Percentiles rank a stretch among this genome's conserved stretches.
Conservation (phyloP, 2,113 vertebrate species). For the Puffinus mauretanicus region DNA sequence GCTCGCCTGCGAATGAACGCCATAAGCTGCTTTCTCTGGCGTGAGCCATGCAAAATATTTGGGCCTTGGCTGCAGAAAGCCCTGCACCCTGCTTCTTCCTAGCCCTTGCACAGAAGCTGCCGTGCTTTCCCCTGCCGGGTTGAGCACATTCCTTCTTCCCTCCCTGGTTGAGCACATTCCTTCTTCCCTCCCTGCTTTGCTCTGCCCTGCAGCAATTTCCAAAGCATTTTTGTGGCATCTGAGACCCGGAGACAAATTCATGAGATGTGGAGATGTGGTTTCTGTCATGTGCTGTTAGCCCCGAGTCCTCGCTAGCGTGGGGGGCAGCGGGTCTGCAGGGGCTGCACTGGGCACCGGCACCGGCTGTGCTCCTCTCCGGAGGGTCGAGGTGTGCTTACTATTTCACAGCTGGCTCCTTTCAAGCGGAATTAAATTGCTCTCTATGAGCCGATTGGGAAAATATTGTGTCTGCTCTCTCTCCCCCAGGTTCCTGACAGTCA, state of each 20-base stretch:
- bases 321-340: rapidly evolving
- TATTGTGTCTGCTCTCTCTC: background rate
- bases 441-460: background rate
- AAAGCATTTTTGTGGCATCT: slow-evolving; percentile 34
- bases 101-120: background rate
- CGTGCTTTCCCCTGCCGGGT: background rate
- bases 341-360: background rate
- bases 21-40: background rate
- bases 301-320: background rate
- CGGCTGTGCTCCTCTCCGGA: background rate
- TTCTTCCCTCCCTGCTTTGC: background rate
- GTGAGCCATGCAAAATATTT: background rate
- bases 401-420: background rate
- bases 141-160: background rate
- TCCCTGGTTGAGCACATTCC: background rate
- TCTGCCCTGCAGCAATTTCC: slow-evolving; percentile 4
- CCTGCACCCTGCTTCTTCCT: background rate
- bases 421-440: background rate
- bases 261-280: slow-evolving; percentile 10
- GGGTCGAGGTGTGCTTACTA: background rate
- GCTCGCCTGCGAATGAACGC: background rate
- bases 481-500: slow-evolving; percentile 11
- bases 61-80: background rate
- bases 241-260: background rate
- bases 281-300: background rate